Evolutionary conservation across 2,888 invertebrate species (phyloP).

Genomic region (Villa cingulata): DNA sequence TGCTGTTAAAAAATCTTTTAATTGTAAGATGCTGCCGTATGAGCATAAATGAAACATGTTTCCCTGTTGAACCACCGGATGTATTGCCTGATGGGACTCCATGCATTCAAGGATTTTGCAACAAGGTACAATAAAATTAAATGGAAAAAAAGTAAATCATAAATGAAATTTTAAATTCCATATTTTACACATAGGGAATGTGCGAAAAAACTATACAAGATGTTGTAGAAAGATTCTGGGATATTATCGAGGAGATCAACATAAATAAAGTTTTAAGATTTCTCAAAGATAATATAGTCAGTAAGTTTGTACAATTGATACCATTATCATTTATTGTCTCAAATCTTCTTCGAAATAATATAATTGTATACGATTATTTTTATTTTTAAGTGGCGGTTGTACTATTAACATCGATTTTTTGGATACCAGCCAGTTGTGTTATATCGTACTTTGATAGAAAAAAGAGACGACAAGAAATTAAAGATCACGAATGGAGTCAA

Average conservation of each 20-base stretch:
- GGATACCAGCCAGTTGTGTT: constrained; percentile 88
- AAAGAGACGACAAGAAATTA: constrained; percentile 54
- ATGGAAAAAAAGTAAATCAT: background rate
- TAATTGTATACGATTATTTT: too few species aligned
- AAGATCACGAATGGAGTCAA: constrained; percentile 55
- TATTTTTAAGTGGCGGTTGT: constrained; percentile 50
- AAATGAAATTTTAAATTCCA: background rate
- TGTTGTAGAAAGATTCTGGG: constrained; percentile 92
- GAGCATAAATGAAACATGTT: constrained; percentile 82
- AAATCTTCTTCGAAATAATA: background rate
- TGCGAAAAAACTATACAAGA: constrained; percentile 92
- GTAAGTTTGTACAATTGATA: constrained; percentile 39
- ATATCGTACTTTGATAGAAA: constrained; percentile 73
- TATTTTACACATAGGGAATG: constrained; percentile 53
- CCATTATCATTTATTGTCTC: too few species aligned
- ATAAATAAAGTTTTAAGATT: constrained; percentile 84
- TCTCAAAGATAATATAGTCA: constrained; percentile 84
- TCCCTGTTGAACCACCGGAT: constrained; percentile 77
- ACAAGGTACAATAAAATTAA: constrained; percentile 54
- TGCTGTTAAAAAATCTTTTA: background rate
- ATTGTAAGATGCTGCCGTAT: constrained; percentile 72
- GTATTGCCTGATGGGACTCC: constrained; percentile 87
- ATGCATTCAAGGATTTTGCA: constrained; percentile 93
- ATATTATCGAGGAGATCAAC: constrained; percentile 92
- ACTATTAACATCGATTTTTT: constrained; percentile 76